Conservation (phyloP, 2,888 invertebrate species). For the Macrosiphum euphorbiae region DNA sequence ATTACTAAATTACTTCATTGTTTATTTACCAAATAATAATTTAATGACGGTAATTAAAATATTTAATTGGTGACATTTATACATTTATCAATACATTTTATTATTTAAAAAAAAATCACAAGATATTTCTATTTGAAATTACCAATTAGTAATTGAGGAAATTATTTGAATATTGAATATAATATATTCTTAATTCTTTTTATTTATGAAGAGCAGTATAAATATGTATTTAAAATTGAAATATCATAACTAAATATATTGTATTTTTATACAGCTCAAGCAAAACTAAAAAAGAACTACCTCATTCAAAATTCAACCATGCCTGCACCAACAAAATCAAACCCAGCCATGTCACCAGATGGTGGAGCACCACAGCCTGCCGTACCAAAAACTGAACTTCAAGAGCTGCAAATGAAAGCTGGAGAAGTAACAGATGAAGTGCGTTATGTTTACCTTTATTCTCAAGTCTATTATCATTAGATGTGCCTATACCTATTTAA, state of each 20-base stretch:
- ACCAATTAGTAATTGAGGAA: neutral
- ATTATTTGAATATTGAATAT: neutral
- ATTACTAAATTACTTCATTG: neutral
- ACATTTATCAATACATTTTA: neutral
- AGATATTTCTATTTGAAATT: neutral
- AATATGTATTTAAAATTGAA: neutral
- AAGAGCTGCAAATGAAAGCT: constrained; percentile 87
- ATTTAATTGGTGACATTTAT: neutral
- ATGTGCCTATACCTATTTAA: neutral
- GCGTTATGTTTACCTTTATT: constrained; percentile 69
- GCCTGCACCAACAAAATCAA: constrained; percentile 68
- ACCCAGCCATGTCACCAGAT: constrained; percentile 65
- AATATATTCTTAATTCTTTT: neutral
- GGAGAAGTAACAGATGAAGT: constrained; percentile 93
- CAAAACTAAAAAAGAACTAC: neutral
- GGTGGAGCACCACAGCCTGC: constrained; percentile 74
- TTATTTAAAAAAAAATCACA: neutral
- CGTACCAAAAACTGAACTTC: constrained; percentile 87
- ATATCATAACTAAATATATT: neutral
- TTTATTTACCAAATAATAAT: neutral
- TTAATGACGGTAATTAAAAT: neutral
- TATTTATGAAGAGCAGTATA: neutral
- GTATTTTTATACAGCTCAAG: neutral
- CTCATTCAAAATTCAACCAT: constrained; percentile 64
- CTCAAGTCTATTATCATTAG: neutral